Evolutionary conservation across 1,140 invertebrate species (phyloP).

Genomic region (Papilio polyxenes): DNA sequence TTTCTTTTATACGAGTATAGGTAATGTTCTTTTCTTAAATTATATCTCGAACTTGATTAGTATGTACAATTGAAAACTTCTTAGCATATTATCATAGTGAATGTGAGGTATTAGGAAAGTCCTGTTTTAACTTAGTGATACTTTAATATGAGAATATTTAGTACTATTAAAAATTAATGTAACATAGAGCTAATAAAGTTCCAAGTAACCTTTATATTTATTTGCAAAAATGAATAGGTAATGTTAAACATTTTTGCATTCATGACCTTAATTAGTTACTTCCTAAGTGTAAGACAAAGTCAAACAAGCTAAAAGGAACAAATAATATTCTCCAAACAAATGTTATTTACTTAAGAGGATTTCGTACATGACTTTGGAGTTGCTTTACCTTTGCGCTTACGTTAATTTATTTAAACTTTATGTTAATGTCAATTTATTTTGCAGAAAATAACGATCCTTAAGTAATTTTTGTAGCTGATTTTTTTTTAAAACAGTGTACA

Average conservation of each 20-base stretch:
- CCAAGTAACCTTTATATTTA: background rate
- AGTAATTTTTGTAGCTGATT: background rate
- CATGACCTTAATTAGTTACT: constrained; percentile 36
- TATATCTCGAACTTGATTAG: background rate
- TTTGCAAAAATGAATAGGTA: background rate
- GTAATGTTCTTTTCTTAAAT: background rate
- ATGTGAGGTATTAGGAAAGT: too few species aligned
- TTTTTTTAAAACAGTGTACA: background rate
- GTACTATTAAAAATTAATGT: too few species aligned
- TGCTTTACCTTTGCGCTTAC: constrained; percentile 6
- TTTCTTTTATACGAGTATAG: background rate
- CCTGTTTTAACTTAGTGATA: too few species aligned
- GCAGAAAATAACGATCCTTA: background rate
- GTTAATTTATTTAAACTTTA: background rate
- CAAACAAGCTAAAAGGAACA: constrained; percentile 36
- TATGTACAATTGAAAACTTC: too few species aligned
- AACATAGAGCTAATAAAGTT: background rate
- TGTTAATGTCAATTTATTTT: background rate
- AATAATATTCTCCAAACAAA: constrained; percentile 34
- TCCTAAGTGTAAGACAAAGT: constrained; percentile 32
- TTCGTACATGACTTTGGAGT: constrained; percentile 23
- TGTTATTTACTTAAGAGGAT: constrained; percentile 35
- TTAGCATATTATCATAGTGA: too few species aligned
- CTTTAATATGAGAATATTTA: too few species aligned
- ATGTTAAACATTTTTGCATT: constrained; percentile 34